Evolutionary conservation across 2,888 invertebrate species (phyloP), one percentile per base, ranked within the genome.

Genomic region (Linnaemya tessellans): DNA sequence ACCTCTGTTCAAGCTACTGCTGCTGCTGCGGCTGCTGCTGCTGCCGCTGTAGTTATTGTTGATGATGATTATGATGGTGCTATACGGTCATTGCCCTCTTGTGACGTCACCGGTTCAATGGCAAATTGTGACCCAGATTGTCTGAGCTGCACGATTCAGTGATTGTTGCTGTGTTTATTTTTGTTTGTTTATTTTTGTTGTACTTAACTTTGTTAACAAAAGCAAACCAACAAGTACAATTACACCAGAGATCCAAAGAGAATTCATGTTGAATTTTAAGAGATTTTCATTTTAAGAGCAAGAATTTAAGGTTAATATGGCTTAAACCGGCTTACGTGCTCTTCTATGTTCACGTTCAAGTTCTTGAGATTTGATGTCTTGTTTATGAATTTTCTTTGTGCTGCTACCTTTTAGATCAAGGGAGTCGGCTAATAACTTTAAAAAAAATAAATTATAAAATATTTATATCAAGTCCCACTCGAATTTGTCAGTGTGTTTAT

Each of bases 111-210:
- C 92, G 91, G 92, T 92, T 92, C 92, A 92, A 92, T 92, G 92
- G 92, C 92, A 92, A 92, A 92, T 91, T 92, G 90, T 92, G 92
- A 92, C 92, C 92, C 92, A 92, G 92, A 92, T 92, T 92, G 92
- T 92, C 92, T 92, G 92, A 90, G 91, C 91, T 90, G 89, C 90
- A 85, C 88, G 88, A 87, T 87, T 83, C 84, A 82, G 70, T 82
- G 79, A 80, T 82, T 82, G 82, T 82, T 82, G 82, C 80, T 73
- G 82, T 71, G 65, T 71, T 84, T 84, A 38, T 54, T 75, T 80
- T 75, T 79, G 54, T 60, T 78, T 84, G 38, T 74, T 62, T 71
- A 9, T 22, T 77, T 41, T n/a, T 74, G 15, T 64, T 51, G 22
- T 22, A 22, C 54, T 73, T 54, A 18, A 30, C 38, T 79, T 74